Base-by-base conservation (phyloP, 2,888 invertebrate species). In the Tuta absoluta region DNA sequence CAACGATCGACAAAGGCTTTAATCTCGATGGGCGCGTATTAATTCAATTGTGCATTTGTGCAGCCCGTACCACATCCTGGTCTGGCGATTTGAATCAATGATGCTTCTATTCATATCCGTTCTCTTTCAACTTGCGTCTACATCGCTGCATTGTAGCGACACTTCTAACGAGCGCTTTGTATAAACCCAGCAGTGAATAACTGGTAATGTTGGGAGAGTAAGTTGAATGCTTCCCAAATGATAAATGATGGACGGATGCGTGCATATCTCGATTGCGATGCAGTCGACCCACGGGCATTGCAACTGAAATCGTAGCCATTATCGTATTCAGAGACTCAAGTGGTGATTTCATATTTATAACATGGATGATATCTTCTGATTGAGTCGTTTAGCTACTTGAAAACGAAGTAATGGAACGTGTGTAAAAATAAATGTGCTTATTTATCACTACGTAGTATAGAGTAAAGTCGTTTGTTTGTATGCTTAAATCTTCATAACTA, bases 271-370 rank as follows among this genome's bases (percentile, higher is more conserved):
- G 61, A 67, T 68, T 65, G 64, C 64, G 56, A 49, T 60, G 64
- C 65, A 66, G 65, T 66, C 66, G 68, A 66, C 65, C 65, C 66
- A 68, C 14, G 21, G 56, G 60, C 12, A 51, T 60, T 24, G 45
- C 63, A 58, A 45, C 23, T 21, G 23, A 19, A 48, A 48, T 14
- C 41, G 14, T 45, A n/a, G 0, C 41, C n/a, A n/a, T n/a, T n/a
- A n/a, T n/a, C n/a, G n/a, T 33, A 33, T 7, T 7, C 8, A 51
- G 17, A 33, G 49, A 23, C 21, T 21, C 21, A 53, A 11, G 23
- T 53, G 51, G 23, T 24, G 12, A 14, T 23, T 62, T 49, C 53
- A 62, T 58, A 63, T 65, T 63, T 63, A 62, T 58, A 65, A 37
- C 62, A 41, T 45, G 49, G 17, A 14, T 11, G 17, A 14, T 14